These are phyloP conservation scores for Rhabdomys pumilio DNA, from an alignment of 2,797 vertebrate genomes.

Conservation along the genomic window DNA sequence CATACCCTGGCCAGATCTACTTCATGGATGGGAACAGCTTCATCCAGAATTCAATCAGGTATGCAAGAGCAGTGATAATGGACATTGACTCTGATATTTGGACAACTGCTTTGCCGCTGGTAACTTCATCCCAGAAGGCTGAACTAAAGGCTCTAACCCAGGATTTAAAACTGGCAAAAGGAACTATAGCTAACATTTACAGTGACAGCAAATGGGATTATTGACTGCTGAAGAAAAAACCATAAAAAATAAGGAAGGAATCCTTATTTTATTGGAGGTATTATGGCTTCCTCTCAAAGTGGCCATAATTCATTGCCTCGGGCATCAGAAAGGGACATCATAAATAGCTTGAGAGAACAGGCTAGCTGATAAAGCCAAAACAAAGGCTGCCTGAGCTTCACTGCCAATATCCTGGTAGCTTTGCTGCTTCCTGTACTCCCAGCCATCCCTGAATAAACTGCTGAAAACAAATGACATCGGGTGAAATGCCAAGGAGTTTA, in stretches of 20 bases:
- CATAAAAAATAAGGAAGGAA: background rate
- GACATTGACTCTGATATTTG: background rate
- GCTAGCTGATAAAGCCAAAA: background rate
- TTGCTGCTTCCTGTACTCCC: background rate
- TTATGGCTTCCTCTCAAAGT: background rate
- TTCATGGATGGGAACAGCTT: background rate
- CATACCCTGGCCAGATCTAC: background rate
- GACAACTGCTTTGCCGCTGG: background rate
- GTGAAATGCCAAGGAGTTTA: background rate
- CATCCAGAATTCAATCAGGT: background rate
- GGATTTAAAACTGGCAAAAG: background rate
- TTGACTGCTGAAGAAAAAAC: background rate
- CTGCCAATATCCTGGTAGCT: background rate
- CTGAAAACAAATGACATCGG: background rate
- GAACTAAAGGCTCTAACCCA: background rate
- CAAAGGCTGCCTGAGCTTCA: background rate
- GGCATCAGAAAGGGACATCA: background rate
- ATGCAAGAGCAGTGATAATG: background rate
- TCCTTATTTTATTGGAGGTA: background rate
- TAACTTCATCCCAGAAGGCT: background rate
- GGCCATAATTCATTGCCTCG: background rate
- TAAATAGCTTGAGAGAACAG: background rate
- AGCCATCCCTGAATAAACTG: background rate
- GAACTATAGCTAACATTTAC: background rate
- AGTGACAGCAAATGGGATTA: background rate